phyloP scores from a whole-genome alignment of 2,113 vertebrate genomes.

The Pelusios castaneus region DNA sequence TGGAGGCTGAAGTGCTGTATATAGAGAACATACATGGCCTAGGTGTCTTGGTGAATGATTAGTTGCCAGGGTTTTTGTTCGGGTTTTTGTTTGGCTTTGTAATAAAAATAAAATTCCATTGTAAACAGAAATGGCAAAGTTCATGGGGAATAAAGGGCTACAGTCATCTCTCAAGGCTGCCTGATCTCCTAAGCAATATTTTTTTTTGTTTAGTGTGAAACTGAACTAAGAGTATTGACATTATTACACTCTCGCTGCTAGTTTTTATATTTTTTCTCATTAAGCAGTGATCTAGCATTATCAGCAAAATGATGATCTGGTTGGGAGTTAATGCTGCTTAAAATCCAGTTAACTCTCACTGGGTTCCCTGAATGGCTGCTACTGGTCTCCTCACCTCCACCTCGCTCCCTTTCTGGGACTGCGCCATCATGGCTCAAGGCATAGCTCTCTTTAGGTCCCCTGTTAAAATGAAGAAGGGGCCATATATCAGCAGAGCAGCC shows the following conservation, averaged over 20 bases:
- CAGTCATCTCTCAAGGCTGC: not conserved
- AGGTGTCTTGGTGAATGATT: not conserved
- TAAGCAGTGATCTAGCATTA: not conserved
- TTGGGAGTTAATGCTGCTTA: not conserved
- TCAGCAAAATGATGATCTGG: not conserved
- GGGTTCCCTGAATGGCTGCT: not conserved
- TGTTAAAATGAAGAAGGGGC: not conserved
- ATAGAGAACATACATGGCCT: not conserved
- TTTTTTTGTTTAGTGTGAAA: not conserved
- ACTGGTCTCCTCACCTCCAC: no score
- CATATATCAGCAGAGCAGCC: not conserved
- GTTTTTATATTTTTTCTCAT: not conserved
- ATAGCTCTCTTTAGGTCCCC: not conserved
- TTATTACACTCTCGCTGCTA: not conserved
- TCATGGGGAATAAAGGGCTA: not conserved
- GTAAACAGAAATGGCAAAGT: not conserved
- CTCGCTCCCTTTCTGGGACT: no score
- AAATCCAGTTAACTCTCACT: not conserved
- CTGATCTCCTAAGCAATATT: not conserved
- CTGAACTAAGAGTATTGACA: not conserved
- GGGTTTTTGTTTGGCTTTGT: not conserved
- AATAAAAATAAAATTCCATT: not conserved
- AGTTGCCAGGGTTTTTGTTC: not conserved
- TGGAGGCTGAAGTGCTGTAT: not conserved
- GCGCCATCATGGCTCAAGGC: not conserved